Evolutionary conservation across 2,113 vertebrate species (phyloP).

Genomic region (Vireo altiloquus): DNA sequence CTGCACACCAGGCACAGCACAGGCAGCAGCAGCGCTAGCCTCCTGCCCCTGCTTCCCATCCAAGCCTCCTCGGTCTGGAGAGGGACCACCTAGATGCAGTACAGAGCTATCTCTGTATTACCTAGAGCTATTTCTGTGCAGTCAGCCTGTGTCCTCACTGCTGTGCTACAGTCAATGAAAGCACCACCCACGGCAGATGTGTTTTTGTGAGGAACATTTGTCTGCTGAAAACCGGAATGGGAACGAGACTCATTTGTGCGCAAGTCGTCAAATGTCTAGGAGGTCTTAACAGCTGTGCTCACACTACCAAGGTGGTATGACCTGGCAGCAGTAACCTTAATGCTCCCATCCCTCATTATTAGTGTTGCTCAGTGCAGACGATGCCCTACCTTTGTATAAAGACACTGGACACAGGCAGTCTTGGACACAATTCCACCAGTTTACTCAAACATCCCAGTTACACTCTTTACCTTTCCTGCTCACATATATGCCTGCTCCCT

Average conservation of each 20-base stretch:
- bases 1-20: constrained; percentile 32
- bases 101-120: not conserved
- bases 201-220: constrained; percentile 23
- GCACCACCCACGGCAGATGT: constrained; percentile 5
- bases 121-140: constrained; percentile 33
- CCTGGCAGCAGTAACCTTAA: constrained; percentile 35
- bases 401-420: not conserved
- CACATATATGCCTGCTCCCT: not conserved
- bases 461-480: not conserved
- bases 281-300: constrained; percentile 34
- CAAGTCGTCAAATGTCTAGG: not conserved
- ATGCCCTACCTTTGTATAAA: not conserved
- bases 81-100: constrained; percentile 8
- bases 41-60: constrained; percentile 35
- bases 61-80: not conserved
- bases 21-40: constrained; percentile 35
- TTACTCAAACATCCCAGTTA: not conserved
- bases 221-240: not conserved
- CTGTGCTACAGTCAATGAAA: not conserved
- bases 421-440: not conserved
- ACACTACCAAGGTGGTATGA: constrained; percentile 10
- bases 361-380: not conserved
- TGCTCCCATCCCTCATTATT: constrained; percentile 26
- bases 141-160: not conserved
- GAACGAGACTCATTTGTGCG: not conserved